Conservation (phyloP, 2,888 invertebrate species). For the Cephus rjabovi region DNA sequence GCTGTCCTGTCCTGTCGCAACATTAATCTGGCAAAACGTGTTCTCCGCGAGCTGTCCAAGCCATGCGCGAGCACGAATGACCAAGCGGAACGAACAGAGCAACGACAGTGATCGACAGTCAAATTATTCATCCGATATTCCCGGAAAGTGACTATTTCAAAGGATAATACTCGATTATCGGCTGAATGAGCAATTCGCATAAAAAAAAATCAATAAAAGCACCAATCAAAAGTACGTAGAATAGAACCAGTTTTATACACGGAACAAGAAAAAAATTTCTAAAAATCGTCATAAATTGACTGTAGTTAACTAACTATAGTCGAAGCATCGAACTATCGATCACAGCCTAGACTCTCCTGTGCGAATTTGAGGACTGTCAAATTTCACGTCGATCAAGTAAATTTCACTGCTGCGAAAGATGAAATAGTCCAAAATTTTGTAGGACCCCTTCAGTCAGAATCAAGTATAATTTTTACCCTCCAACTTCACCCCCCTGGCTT, state of each 20-base stretch:
- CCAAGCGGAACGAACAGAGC: background rate
- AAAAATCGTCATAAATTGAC: background rate
- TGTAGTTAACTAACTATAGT: background rate
- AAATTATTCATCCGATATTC: background rate
- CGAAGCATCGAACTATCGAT: background rate
- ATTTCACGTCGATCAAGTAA: constrained; percentile 61
- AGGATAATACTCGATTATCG: background rate
- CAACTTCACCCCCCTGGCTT: background rate
- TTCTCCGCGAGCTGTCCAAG: background rate
- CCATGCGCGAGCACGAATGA: background rate
- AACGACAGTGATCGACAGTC: background rate
- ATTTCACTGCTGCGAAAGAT: constrained; percentile 46
- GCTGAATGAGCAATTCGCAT: background rate
- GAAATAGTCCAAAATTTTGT: constrained; percentile 58
- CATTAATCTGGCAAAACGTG: background rate
- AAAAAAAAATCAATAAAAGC: background rate
- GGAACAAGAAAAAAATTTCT: background rate
- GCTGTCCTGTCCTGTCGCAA: background rate
- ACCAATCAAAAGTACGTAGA: background rate
- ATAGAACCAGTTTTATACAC: background rate
- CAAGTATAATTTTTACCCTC: background rate
- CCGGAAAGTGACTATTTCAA: background rate
- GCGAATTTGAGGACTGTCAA: constrained; percentile 38
- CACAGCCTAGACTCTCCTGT: background rate
- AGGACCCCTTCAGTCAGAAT: background rate